Evolutionary conservation across 1,140 invertebrate genomes (phyloP).

Genomic region (Aphis gossypii): DNA sequence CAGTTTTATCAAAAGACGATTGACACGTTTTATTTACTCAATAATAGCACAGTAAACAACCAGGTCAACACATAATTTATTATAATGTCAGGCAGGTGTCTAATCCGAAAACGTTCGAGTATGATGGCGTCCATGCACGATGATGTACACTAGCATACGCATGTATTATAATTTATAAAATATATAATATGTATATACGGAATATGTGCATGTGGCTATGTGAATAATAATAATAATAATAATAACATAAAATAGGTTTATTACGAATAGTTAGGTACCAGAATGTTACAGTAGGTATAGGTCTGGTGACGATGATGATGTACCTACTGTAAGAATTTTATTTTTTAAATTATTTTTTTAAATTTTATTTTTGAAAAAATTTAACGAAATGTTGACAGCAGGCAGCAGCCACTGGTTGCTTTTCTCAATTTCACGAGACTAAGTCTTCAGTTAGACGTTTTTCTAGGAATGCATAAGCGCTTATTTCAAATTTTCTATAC

Average conservation of each 20-base stretch:
- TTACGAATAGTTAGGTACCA: background rate
- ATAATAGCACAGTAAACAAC: conserved; percentile 40
- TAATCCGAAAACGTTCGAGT: conserved; percentile 37
- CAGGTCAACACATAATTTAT: conserved; percentile 50
- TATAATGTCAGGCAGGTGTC: conserved; percentile 48
- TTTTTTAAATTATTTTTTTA: too few species aligned
- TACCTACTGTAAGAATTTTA: too few species aligned
- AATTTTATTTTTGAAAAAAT: background rate
- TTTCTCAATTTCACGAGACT: background rate
- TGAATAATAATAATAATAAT: background rate
- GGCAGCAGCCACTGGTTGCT: background rate
- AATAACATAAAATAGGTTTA: background rate
- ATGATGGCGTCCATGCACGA: background rate
- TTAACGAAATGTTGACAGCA: background rate
- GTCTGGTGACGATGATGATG: too few species aligned
- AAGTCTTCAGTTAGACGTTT: background rate
- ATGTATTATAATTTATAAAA: background rate
- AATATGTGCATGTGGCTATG: background rate
- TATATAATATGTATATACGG: background rate
- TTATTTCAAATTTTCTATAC: conserved; percentile 18
- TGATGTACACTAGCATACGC: background rate
- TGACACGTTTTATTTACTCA: conserved; percentile 54
- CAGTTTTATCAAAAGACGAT: conserved; percentile 54
- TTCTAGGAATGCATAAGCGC: background rate
- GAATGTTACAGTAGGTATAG: background rate